Base-by-base conservation (phyloP, 1,140 invertebrate species). In the Acromyrmex heyeri region DNA sequence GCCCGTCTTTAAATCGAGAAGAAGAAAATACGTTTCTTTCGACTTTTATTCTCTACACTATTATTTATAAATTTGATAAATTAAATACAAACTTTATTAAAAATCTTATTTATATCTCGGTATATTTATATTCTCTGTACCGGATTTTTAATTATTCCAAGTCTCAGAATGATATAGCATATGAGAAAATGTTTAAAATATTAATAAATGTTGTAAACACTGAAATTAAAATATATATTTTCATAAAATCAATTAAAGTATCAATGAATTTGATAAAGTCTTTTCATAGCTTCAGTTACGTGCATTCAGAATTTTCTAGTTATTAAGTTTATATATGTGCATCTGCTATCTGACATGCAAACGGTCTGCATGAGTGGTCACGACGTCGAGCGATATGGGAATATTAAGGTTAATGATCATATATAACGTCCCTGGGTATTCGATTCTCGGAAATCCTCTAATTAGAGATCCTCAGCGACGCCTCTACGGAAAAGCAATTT, bases 401-500 rank as follows among this genome's bases (percentile, higher is more conserved):
- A 57, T 48, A 81, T 81, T 81, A 70, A 59, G 50, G 50, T 57
- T 57, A 70, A 70, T n/a, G 78, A 8, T 81, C 53, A 30, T 69
- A 34, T 55, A 81, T 27, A 55, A 81, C 30, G 10, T 69, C 53
- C 70, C 57, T 61, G 6, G 34, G 16, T 50, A 59, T 85, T 72
- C 76, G 50, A 69, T 55, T 75, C 53, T 57, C 38, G 27, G 38
- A 75, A 55, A 85, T 27, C 55, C 83, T 64, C 83, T 89, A 89
- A 90, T 90, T 90, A 90, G 76, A 82, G 87, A 88, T 88, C 48
- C 5, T 82, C 57, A 87, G 59, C 30, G 50, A 86, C 87, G 87
- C 69, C 87, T 88, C 57, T 81, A 72, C 77, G 77, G 48, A 59
- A 81, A 65, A 89, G 83, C 85, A 90, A 90, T 90, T 89, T 86